Conservation (phyloP, 2,888 invertebrate genomes). For the Hanleya hanleyi region DNA sequence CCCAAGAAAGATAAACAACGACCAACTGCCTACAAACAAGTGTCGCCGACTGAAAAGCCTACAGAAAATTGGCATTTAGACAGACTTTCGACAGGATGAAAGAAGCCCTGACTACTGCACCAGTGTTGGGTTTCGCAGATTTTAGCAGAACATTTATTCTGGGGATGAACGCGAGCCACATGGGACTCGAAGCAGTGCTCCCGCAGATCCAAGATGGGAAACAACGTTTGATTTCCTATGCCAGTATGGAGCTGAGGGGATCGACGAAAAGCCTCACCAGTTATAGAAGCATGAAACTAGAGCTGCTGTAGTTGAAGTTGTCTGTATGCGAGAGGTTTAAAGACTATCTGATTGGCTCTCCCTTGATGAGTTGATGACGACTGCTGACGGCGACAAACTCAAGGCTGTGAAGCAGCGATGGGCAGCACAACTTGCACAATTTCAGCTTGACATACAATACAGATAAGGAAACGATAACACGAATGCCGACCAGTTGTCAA, state of each 20-base stretch:
- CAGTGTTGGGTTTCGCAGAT: constrained; percentile 32
- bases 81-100: constrained; percentile 29
- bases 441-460: too few species aligned
- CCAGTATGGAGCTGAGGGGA: constrained; percentile 16
- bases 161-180: constrained; percentile 14
- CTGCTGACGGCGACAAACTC: constrained; percentile 20
- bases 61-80: constrained; percentile 27
- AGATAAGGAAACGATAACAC: too few species aligned
- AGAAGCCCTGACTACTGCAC: constrained; percentile 26
- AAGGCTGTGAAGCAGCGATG: constrained; percentile 30
- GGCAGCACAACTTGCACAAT: too few species aligned
- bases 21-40: too few species aligned
- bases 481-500: constrained; percentile 23
- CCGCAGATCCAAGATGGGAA: constrained; percentile 19
- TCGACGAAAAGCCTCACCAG: constrained; percentile 18
- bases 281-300: constrained; percentile 34
- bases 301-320: constrained; percentile 37
- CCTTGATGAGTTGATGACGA: constrained; percentile 18
- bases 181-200: constrained; percentile 28
- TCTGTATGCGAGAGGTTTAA: constrained; percentile 30
- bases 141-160: too few species aligned
- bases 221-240: constrained; percentile 29
- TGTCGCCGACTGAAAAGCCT: too few species aligned
- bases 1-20: too few species aligned
- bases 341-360: constrained; percentile 23